Base-by-base conservation (phyloP, 37 sponge, comb jelly and placozoan genomes). In the Mnemiopsis leidyi region DNA sequence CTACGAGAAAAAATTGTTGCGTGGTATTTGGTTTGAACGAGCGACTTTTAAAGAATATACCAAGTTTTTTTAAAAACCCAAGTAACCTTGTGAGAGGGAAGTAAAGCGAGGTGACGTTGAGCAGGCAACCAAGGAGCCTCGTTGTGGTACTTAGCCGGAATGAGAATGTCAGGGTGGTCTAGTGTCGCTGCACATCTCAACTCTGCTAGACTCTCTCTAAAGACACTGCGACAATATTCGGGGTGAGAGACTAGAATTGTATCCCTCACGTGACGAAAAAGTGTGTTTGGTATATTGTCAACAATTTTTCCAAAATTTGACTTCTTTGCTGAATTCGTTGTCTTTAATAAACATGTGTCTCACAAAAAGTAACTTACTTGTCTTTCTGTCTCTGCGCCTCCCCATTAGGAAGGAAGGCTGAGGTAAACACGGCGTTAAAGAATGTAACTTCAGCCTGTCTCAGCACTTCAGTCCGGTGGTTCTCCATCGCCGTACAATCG, bases 131-230 rank as follows among this genome's bases (percentile, higher is more conserved):
- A 93, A 37, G 71, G 48, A 25, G 68, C 68, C 37, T 82, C 83
- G 34, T 33, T 32, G 94, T 83, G 92, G 32, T 48, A 96, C 94
- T 92, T 92, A 0, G 76, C 33, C 20, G 95, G 95, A 0, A 96
- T 96, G 38, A 92, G 95, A n/a, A 96, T 82, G 39, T 94, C 93
- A 26, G 79, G 92, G 69, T 96, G 96, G 23, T 94, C 68, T 18
- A 94, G 82, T 38, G 95, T 93, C 28, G 95, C 92, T 21, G 69
- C 38, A 13, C 69, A 69, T 0, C 93, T 90, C 30, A 96, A 61
- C 28, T 38, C 69, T 16, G 82, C 21, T 25, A 96, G 92, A 71
- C 95, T 95, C 18, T 94, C 71, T 16, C 93, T 94, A 92, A 95
- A 96, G 21, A 96, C 92, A 68, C 96, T 96, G 92, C n/a, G n/a